These are phyloP conservation scores for Limnephilus lunatus DNA, from an alignment of 2,888 invertebrate genomes.

Conservation along the genomic window DNA sequence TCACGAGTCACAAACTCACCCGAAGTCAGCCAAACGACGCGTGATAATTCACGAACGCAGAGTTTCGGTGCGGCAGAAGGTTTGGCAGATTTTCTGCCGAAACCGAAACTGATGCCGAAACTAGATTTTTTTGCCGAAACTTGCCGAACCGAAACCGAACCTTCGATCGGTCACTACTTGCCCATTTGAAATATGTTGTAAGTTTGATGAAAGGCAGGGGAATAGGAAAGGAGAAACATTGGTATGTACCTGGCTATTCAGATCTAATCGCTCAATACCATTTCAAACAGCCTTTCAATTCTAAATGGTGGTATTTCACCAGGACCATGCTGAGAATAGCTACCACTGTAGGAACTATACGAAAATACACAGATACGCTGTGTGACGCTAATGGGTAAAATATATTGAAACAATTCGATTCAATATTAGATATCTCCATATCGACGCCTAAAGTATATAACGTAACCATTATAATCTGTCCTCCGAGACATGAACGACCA, in stretches of 20 bases:
- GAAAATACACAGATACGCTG: not conserved
- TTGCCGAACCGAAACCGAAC: too few species aligned
- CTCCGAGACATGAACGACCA: constrained; percentile 54
- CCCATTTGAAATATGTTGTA: too few species aligned
- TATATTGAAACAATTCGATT: constrained; percentile 2
- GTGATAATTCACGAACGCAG: too few species aligned
- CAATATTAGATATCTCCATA: constrained; percentile 6
- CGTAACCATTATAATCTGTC: constrained; percentile 52
- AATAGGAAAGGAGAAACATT: not conserved
- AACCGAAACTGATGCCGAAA: too few species aligned
- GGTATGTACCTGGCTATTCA: not conserved
- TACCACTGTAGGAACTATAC: not conserved
- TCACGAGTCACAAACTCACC: too few species aligned
- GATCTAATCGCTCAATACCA: too few species aligned
- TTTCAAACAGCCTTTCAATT: not conserved
- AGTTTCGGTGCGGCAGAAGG: too few species aligned
- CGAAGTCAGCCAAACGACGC: too few species aligned
- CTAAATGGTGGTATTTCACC: not conserved
- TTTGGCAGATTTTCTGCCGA: too few species aligned
- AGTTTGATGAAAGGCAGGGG: too few species aligned
- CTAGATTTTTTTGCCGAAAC: too few species aligned
- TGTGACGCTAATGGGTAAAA: not conserved
- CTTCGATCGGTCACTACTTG: too few species aligned
- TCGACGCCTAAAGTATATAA: constrained; percentile 20
- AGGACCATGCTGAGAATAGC: not conserved